Base-by-base conservation (phyloP, 2,113 vertebrate species). In the Castor canadensis region DNA sequence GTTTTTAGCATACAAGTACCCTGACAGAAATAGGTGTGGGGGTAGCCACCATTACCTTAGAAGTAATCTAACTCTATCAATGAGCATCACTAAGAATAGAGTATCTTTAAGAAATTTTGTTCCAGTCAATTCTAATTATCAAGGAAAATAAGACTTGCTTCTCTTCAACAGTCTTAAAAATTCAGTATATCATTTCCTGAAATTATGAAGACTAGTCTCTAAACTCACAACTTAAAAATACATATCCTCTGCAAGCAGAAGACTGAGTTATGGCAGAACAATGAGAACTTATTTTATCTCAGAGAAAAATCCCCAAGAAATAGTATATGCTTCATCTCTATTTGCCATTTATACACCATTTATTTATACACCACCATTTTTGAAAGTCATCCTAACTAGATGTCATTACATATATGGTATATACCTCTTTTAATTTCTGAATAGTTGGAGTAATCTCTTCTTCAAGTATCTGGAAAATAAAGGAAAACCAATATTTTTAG, bases 361-460 rank as follows among this genome's bases (percentile, higher is more conserved):
- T n/a, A n/a, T n/a, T n/a, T n/a, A 82, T 79, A 67, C 9, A 38
- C 81, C n/a, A 90, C 32, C 71, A 79, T 49, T 26, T 91, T 6
- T 89, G 38, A 96, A 35, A 87, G 54, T 85, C 16, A 86, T 71
- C 45, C 47, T 83, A 89, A 86, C 9, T 80, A 26, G 32, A 20
- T 77, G 15, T 79, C 13, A 24, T 90, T 72, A 87, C 5, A 80
- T 54, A 86, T 35, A 67, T 1, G 77, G 28, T 17, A 93, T 54
- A 82, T 97, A 99, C 99, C 99, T 99, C 98, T 98, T 98, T 99
- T 81, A 99, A 98, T 97, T 99, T 99, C 64, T 99, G 97, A 98
- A 99, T 98, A 19, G 99, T 99, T 96, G 99, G 99, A 91, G 98
- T 99, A 97, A 99, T 99, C 97, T 99, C 99, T 93, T 99, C 99